Evolutionary conservation across 2,113 vertebrate genomes (phyloP).

Genomic region (Oostethus manadensis): DNA sequence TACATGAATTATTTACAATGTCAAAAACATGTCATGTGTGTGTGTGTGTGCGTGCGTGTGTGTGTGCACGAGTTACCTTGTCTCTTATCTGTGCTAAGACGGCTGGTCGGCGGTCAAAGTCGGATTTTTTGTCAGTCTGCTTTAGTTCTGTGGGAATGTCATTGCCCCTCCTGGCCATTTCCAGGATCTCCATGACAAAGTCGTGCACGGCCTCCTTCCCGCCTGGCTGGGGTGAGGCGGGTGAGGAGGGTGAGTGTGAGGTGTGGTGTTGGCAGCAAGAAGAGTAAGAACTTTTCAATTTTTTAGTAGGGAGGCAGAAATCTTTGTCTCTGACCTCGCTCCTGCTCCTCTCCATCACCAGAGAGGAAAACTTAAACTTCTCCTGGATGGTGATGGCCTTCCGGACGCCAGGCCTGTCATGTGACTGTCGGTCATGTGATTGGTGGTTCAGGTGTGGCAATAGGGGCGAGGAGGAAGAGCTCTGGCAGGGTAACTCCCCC

Average conservation of each 20-base stretch:
- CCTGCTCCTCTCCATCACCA: conserved; percentile 62
- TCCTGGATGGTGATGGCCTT: conserved; percentile 63
- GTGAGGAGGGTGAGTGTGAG: neutral
- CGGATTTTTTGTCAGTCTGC: conserved; percentile 24
- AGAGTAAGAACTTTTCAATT: conserved; percentile 26
- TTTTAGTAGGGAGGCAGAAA: conserved; percentile 21
- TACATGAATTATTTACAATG: too few relatives aligned
- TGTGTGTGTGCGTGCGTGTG: neutral
- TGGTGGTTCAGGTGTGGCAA: conserved; percentile 9
- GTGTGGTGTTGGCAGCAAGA: conserved; percentile 70
- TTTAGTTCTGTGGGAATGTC: conserved; percentile 71
- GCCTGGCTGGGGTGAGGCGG: conserved; percentile 37
- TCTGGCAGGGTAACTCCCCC: conserved; percentile 73
- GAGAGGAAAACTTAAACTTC: conserved; percentile 58
- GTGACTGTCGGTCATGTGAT: conserved; percentile 9
- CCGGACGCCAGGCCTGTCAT: conserved; percentile 10
- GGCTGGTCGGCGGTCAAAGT: conserved; percentile 51
- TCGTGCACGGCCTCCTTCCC: conserved; percentile 80
- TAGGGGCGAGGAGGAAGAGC: conserved; percentile 45
- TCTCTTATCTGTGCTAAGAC: conserved; percentile 85
- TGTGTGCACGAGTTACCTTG: conserved; percentile 64
- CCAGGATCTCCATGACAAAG: conserved; percentile 95
- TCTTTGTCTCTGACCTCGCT: conserved; percentile 39
- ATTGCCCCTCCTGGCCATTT: conserved; percentile 88
- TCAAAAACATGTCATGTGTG: too few relatives aligned